phyloP scores from a whole-genome alignment of 2,888 invertebrate genomes.

The Ichneumoninae sp. region DNA sequence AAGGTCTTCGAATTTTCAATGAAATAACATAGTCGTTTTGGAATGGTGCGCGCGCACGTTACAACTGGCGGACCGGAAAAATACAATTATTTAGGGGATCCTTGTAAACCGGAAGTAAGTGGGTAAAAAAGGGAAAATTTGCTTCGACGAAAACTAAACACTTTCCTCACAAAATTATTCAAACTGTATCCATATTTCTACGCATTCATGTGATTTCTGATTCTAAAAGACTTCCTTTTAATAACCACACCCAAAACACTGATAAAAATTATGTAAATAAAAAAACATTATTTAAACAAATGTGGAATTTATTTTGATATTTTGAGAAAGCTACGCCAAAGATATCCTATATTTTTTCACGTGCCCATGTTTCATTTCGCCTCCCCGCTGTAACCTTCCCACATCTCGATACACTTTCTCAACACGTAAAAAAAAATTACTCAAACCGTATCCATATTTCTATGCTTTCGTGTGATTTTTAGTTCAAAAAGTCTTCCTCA shows the following conservation, averaged over 20 bases:
- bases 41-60: no score
- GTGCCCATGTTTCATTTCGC: neutral
- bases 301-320: neutral
- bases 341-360: neutral
- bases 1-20: neutral
- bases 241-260: no score
- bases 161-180: neutral
- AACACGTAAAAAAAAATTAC: no score
- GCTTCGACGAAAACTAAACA: no score
- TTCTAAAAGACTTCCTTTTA: no score
- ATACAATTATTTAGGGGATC: neutral
- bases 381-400: neutral
- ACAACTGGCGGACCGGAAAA: no score
- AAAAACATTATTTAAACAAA: no score
- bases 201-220: neutral
- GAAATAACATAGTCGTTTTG: neutral
- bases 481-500: no score
- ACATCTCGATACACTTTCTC: no score
- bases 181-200: neutral
- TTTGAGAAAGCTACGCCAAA: neutral
- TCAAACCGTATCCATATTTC: no score
- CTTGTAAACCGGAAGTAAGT: neutral
- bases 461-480: no score
- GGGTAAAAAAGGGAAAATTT: no score
- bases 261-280: neutral